These are phyloP conservation scores for Empidonax alnorum DNA, from an alignment of 2,113 vertebrate genomes.

Conservation along the genomic window DNA sequence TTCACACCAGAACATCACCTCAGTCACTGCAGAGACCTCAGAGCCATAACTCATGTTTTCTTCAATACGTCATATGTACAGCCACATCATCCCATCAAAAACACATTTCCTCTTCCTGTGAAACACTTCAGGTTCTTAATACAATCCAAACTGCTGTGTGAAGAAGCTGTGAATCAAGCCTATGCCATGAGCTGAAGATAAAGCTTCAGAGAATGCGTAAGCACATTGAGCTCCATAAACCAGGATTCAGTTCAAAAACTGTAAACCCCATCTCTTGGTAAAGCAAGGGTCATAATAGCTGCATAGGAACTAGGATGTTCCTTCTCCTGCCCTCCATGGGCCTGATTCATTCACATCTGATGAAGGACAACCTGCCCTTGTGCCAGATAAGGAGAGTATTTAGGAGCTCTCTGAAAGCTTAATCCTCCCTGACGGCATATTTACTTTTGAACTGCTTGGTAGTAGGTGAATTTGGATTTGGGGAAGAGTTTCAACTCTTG, in stretches of 20 bases:
- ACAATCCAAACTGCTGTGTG: background rate
- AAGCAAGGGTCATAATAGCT: background rate
- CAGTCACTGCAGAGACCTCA: background rate
- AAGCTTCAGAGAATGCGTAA: background rate
- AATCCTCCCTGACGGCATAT: background rate
- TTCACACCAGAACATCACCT: background rate
- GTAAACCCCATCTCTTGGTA: background rate
- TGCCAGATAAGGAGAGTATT: background rate
- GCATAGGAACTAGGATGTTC: background rate
- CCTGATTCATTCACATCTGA: background rate
- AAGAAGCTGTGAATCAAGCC: background rate
- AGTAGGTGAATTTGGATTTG: background rate
- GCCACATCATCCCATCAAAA: background rate
- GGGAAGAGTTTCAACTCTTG: background rate
- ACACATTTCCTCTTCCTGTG: background rate
- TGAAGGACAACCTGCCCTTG: background rate
- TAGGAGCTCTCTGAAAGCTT: background rate
- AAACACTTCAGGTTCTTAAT: background rate
- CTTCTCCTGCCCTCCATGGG: background rate
- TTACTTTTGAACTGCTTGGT: background rate
- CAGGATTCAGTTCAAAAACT: background rate
- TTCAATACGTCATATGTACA: background rate
- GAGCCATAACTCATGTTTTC: background rate
- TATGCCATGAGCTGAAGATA: background rate
- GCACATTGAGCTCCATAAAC: background rate